Base-by-base conservation (phyloP, 2,797 vertebrate genomes). In the Pseudomugil tenellus region DNA sequence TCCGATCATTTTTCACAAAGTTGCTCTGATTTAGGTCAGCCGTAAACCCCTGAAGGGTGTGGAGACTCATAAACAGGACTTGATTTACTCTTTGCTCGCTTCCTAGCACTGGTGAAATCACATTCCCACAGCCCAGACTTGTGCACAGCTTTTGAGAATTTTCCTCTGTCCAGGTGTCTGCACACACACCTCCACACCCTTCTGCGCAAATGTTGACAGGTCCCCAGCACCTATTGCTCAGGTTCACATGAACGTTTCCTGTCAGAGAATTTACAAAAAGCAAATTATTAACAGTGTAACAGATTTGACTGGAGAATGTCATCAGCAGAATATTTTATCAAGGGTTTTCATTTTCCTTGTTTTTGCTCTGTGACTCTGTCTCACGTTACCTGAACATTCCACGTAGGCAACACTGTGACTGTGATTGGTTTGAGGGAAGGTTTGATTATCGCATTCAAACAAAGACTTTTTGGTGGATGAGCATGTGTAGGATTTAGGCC, bases 321-420 rank as follows among this genome's bases (percentile, higher is more conserved):
- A 76, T 58, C 21, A 48, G 21, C 3, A 4, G 12, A 59, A 39
- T 25, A 55, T 58, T 58, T 70, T 19, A 13, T n/a, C 1, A 37
- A 19, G 3, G 32, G 19, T n/a, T 43, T 43, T 43, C 41, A 43
- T 16, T 12, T 6, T 48, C 19, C 31, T 9, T 14, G 56, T 39
- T 37, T 57, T 25, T 35, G 17, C 4, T 23, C 13, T 23, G 3
- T 8, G 17, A 28, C 0, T 2, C 19, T 17, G 2, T 1, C 0
- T 28, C 11, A 46, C 60, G 32, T 77, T 84, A 92, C 91, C 86
- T 87, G 64, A 53, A 73, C 91, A 92, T 0, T 0, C 43, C n/a
- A 92, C 83, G 2, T 0, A 12, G 0, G 87, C 90, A 4, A 69
- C 17, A 1, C 26, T 53, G 0, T 21, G 1, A 0, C 6, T 46